Evolutionary conservation across 2,888 invertebrate genomes (phyloP), one percentile per base, ranked within the genome.

Genomic region (Andrena dorsata): DNA sequence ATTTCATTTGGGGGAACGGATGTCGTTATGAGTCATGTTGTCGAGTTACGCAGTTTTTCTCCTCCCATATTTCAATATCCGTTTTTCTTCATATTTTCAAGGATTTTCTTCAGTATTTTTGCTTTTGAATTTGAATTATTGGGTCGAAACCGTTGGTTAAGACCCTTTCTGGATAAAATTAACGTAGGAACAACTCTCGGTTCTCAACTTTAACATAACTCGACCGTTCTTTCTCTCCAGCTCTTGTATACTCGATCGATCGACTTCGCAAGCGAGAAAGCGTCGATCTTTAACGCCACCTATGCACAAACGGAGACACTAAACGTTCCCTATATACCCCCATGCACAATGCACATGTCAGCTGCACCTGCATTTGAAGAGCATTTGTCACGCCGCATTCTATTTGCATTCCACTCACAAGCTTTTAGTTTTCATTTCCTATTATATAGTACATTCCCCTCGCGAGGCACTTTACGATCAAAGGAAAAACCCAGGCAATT

Each of bases 111-210:
- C 0, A 3, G 41, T 3, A 41, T 1, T 13, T 30, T 41, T 16
- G 4, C 16, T 41, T 41, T 1, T 0, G 5, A 4, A 4, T 16
- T 41, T 16, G 41, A 4, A 16, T 41, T 16, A 13, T 13, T 83
- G 90, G 92, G 90, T 90, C 91, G 35, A 88, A 90, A 90, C 91
- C 89, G 82, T 51, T 58, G 88, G 90, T 82, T 84, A 84, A 84
- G 90, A 92, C 90, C 93, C 91, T 92, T 92, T 92, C 93, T 80
- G 65, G 93, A 93, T 49, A 93, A 92, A 93, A 69, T 93, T 78
- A 92, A 93, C 90, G 90, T 89, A 89, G 83, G 90, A 92, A 92
- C 90, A 90, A 90, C 83, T 83, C 87, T 85, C 82, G 71, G 85
- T 90, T 89, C 86, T 41, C 41, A 41, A 83, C 86, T 80, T 56